Base-by-base conservation (phyloP, 2,888 invertebrate genomes). In the Ferdinandea cuprea region DNA sequence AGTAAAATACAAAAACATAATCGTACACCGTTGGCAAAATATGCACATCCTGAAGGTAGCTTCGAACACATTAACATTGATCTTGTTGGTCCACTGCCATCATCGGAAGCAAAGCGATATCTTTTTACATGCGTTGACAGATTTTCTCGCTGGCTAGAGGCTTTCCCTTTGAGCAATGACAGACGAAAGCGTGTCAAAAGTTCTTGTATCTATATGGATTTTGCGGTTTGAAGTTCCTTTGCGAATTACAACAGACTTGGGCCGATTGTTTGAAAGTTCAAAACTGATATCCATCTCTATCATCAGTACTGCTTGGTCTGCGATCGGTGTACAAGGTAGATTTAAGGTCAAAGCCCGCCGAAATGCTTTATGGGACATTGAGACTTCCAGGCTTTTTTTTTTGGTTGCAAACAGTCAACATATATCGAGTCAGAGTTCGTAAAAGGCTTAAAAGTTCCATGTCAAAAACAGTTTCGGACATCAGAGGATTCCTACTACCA, bases 191-290 rank as follows among this genome's bases (percentile, higher is more conserved):
- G 48, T 78, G 1, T 69, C 74, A 48, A 76, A 59, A 3, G 37
- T 59, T 8, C 35, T 81, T 4, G 32, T 56, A 2, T 61, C 32
- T 3, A 42, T 35, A 21, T 81, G 81, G 81, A 71, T 83, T 21
- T 50, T 58, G 4, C 28, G 79, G 4, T 85, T 80, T 52, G 85
- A 77, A 4, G 68, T 78, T 9, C 85, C 78, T 9, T 7, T 37
- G 6, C 46, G 40, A 11, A 69, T 86, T 21, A 74, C 80, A 3
- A 79, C 77, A 0, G 74, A 86, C 30, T 65, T 78, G 25, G 85
- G 77, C 7, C 17, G 73, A 8, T 80, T 85, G 21, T 84, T 86
- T 13, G 73, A 73, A 44, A 54, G 65, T 11, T 17, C 8, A n/a
- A n/a, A n/a, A n/a, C n/a, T n/a, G n/a, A n/a, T n/a, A n/a, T n/a